These are phyloP conservation scores for Dryadula phaetusa DNA, from an alignment of 2,888 invertebrate species.

Conservation along the genomic window DNA sequence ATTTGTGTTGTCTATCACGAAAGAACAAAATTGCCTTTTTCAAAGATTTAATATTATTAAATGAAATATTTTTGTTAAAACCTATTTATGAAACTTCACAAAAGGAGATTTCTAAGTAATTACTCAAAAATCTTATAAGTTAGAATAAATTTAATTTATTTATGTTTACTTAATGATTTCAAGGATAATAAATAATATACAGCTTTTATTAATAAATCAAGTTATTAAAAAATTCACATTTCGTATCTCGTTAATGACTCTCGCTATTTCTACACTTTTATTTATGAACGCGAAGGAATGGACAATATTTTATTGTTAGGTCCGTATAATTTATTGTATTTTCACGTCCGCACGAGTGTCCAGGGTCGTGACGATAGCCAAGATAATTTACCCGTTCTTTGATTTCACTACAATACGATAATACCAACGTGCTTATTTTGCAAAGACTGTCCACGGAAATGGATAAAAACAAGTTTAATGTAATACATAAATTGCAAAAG, in stretches of 20 bases:
- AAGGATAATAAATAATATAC: no score
- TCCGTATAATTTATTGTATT: constrained; percentile 61
- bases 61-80: no score
- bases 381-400: constrained; percentile 49
- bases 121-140: no score
- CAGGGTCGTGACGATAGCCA: constrained; percentile 62
- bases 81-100: no score
- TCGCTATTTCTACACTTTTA: background rate
- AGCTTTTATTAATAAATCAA: no score
- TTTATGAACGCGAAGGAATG: constrained; percentile 41
- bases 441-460: background rate
- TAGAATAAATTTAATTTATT: no score
- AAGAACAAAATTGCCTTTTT: no score
- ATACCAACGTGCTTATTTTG: constrained; percentile 13
- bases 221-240: background rate
- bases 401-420: constrained; percentile 32
- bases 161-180: no score
- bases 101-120: no score
- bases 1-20: background rate
- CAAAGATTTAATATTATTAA: no score
- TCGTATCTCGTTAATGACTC: background rate
- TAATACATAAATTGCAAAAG: background rate
- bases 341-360: constrained; percentile 65
- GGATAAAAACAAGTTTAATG: background rate
- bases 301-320: constrained; percentile 50